Conservation (phyloP, 2,113 vertebrate genomes). For the Myotis davidii region DNA sequence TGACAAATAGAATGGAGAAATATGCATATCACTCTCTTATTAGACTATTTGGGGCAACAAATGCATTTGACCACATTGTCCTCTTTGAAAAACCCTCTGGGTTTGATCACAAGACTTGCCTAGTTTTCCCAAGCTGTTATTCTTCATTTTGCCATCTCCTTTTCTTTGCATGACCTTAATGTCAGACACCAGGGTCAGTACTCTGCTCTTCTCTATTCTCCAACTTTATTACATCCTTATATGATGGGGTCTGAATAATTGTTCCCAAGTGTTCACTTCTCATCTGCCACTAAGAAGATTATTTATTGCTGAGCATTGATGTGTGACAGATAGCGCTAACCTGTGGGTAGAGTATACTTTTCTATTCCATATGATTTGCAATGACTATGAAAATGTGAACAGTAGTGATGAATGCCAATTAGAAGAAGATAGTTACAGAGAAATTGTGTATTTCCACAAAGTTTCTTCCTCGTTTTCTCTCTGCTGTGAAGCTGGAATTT, state of each 20-base stretch:
- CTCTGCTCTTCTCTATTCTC: constrained; percentile 28
- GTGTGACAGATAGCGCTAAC: not conserved
- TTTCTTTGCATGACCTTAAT: not conserved
- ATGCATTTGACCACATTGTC: not conserved
- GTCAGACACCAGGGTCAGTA: not conserved
- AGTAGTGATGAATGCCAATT: not conserved
- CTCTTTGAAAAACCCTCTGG: not conserved
- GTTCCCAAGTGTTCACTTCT: constrained; percentile 34
- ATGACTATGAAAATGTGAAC: constrained; percentile 9
- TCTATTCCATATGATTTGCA: not conserved
- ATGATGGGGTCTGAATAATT: constrained; percentile 25
- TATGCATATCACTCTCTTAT: not conserved
- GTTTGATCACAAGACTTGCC: not conserved
- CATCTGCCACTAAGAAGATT: constrained; percentile 34
- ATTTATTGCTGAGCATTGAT: constrained; percentile 46
- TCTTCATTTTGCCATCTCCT: not conserved
- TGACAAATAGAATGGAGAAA: constrained; percentile 6
- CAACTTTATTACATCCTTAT: not conserved
- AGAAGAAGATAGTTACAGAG: not conserved
- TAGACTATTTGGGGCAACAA: not conserved
- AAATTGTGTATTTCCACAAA: not conserved
- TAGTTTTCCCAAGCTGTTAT: not conserved
- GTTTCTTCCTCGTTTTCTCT: constrained; percentile 5
- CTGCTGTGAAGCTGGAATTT: not conserved
- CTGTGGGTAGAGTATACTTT: not conserved